Percentiles rank a stretch among this genome's conserved stretches.
Evolutionary conservation across 2,113 vertebrate species (phyloP).

Genomic region (Callithrix jacchus): DNA sequence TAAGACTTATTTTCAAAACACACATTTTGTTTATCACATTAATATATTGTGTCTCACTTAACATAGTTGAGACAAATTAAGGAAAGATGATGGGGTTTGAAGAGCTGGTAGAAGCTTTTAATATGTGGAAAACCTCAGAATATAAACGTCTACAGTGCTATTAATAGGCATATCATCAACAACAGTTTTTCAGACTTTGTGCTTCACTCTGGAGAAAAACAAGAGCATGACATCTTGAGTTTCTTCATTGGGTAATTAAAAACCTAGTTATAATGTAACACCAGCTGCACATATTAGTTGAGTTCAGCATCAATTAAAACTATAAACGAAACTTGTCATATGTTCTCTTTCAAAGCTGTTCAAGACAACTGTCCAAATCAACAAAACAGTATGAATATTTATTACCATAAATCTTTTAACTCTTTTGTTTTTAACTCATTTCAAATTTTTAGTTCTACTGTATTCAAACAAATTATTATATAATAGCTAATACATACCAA

Average conservation of each 20-base stretch:
- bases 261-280: constrained; percentile 23
- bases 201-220: constrained; percentile 33
- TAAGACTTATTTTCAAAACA: background rate
- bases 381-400: constrained; percentile 35
- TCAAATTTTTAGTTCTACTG: background rate
- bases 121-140: constrained; percentile 3
- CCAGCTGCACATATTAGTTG: constrained; percentile 19
- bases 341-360: constrained; percentile 9
- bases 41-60: background rate
- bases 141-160: background rate
- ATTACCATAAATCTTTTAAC: constrained; percentile 15
- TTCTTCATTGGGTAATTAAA: constrained; percentile 46
- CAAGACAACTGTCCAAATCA: constrained; percentile 28
- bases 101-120: background rate
- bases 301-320: constrained; percentile 47
- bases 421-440: background rate
- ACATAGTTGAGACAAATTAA: background rate
- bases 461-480: background rate
- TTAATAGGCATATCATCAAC: background rate
- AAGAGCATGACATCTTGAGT: constrained; percentile 34
- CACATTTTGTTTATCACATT: background rate
- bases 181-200: constrained; percentile 7
- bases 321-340: constrained; percentile 30
- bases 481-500: background rate
- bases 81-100: background rate